Evolutionary conservation across 2,113 vertebrate genomes (phyloP).

Genomic region (Odontesthes bonariensis): DNA sequence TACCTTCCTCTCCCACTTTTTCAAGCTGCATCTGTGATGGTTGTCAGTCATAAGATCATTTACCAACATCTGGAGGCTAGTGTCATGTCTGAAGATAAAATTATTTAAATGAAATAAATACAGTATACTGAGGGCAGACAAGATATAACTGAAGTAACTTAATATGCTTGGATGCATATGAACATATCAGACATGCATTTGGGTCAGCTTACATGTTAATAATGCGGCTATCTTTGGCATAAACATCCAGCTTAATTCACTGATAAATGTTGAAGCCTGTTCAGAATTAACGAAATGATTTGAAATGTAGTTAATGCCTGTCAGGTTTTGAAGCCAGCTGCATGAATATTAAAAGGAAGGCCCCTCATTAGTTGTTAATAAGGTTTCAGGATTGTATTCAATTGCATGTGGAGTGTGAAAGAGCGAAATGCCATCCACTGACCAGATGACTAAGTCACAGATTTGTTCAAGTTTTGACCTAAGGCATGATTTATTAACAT

Average conservation of each 20-base stretch:
- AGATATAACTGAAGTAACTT: neutral
- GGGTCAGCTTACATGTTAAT: conserved; percentile 7
- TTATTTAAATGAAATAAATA: neutral
- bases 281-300: conserved; percentile 1
- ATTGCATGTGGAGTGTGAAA: conserved; percentile 4
- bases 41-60: conserved; percentile 3
- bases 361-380: conserved; percentile 1
- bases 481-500: conserved; percentile 11
- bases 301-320: neutral
- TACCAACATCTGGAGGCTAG: neutral
- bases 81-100: conserved; percentile 7
- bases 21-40: conserved; percentile 7
- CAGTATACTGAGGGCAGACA: neutral
- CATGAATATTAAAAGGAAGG: neutral
- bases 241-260: conserved; percentile 3
- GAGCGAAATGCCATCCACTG: conserved; percentile 7
- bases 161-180: conserved; percentile 3
- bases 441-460: neutral
- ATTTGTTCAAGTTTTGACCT: conserved; percentile 10
- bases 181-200: neutral
- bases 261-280: neutral
- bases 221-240: neutral
- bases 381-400: conserved; percentile 4
- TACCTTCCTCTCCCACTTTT: conserved; percentile 6
- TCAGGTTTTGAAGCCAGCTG: conserved; percentile 6